phyloP scores from a whole-genome alignment of 1,140 invertebrate genomes.

The Drosophila funebris region DNA sequence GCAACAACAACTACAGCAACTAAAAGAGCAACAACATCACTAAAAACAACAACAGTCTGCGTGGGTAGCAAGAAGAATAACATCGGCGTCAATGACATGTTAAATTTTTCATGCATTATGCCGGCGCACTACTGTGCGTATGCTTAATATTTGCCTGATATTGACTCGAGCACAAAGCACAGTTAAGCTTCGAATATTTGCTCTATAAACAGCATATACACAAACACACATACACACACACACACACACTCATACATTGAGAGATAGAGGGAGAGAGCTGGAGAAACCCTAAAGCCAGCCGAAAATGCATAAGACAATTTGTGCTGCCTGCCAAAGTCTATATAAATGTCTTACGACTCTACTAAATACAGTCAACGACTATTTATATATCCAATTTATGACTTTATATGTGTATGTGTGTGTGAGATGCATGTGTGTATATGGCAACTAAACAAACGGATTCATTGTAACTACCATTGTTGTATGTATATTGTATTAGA shows the following conservation, averaged over 20 bases:
- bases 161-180: slow-evolving; percentile 61
- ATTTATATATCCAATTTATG: slow-evolving; percentile 30
- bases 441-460: slow-evolving; percentile 44
- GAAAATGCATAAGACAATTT: slow-evolving; percentile 77
- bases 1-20: slow-evolving; percentile 13
- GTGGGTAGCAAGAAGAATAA: slow-evolving; percentile 10
- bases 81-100: slow-evolving; percentile 71
- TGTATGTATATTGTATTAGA: slow-evolving; percentile 46
- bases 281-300: slow-evolving; percentile 42
- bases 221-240: slow-evolving; percentile 21
- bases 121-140: slow-evolving; percentile 67
- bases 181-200: slow-evolving; percentile 78
- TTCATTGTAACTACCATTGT: slow-evolving; percentile 45
- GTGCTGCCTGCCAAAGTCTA: slow-evolving; percentile 47
- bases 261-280: too few relatives aligned
- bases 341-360: slow-evolving; percentile 45
- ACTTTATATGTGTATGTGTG: background rate
- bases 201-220: slow-evolving; percentile 47
- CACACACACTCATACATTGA: background rate
- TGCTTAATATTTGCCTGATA: slow-evolving; percentile 76
- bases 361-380: slow-evolving; percentile 19
- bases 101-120: slow-evolving; percentile 79
- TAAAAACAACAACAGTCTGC: slow-evolving; percentile 39
- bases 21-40: slow-evolving; percentile 29
- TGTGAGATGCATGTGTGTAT: background rate